Percentiles rank a stretch among this genome's conserved stretches.
Evolutionary conservation across 2,113 vertebrate species (phyloP).

Genomic region (Silurus meridionalis): DNA sequence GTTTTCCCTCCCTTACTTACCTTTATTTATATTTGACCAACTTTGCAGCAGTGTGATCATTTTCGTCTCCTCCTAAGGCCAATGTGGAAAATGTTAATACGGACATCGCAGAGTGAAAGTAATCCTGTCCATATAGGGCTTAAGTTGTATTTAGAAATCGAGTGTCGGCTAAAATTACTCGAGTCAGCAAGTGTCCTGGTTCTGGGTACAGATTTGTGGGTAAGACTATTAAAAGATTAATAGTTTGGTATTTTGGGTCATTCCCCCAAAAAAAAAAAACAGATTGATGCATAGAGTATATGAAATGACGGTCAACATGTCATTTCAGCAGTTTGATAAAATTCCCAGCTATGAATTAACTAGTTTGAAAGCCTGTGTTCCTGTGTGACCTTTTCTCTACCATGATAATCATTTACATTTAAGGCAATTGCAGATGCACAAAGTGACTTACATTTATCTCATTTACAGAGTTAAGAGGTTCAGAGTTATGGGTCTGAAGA

Average conservation of each 20-base stretch:
- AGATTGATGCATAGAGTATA: neutral
- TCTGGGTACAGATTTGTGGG: neutral
- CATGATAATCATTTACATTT: neutral
- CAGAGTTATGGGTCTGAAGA: no score
- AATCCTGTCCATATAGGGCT: neutral
- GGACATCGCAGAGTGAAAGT: neutral
- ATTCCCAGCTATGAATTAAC: neutral
- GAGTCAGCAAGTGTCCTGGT: neutral
- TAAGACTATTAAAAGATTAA: no score
- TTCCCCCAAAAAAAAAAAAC: neutral
- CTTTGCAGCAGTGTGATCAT: neutral
- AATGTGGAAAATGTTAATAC: neutral
- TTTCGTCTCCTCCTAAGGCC: neutral
- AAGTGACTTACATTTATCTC: no score
- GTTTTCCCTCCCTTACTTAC: neutral
- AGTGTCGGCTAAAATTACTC: neutral
- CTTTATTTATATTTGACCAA: neutral
- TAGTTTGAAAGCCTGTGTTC: neutral
- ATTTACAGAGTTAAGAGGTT: no score
- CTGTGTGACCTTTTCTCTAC: neutral
- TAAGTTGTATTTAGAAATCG: neutral
- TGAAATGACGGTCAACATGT: neutral
- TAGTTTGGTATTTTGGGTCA: no score
- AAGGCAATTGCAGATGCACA: no score
- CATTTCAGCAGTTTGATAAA: neutral